phyloP scores from a whole-genome alignment of 2,797 vertebrate species.

The Ambastaia sidthimunki region DNA sequence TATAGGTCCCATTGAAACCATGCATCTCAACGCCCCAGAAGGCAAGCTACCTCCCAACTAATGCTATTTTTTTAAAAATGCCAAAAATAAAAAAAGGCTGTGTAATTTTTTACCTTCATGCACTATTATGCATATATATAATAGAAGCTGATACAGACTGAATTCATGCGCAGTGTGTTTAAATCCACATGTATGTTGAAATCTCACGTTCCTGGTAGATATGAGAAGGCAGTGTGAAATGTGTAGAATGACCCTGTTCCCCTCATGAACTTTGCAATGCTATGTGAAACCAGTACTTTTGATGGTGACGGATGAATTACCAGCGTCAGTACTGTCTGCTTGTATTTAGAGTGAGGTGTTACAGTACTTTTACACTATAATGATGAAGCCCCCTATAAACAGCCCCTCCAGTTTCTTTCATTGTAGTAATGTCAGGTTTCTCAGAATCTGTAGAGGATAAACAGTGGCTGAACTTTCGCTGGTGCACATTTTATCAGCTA shows the following conservation, averaged over 20 bases:
- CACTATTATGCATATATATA: constrained; percentile 3
- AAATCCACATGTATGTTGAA: constrained; percentile 43
- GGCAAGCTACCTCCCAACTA: constrained; percentile 72
- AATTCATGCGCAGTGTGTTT: neutral
- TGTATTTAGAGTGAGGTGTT: constrained; percentile 1
- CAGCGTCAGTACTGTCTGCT: constrained; percentile 71
- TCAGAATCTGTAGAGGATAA: constrained; percentile 24
- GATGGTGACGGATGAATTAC: constrained; percentile 70
- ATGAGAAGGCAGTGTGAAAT: constrained; percentile 77
- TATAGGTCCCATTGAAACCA: constrained; percentile 96
- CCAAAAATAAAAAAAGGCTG: neutral
- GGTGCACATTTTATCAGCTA: constrained; percentile 21
- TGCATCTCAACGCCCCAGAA: constrained; percentile 94
- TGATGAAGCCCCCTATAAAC: constrained; percentile 17
- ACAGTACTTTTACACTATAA: constrained; percentile 12
- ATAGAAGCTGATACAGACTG: constrained; percentile 47
- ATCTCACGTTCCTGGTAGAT: constrained; percentile 75
- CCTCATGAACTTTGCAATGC: constrained; percentile 26
- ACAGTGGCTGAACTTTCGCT: constrained; percentile 45
- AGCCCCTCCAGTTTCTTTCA: constrained; percentile 9
- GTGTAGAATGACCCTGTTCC: constrained; percentile 65
- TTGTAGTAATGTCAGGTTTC: constrained; percentile 19
- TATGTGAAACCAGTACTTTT: constrained; percentile 73
- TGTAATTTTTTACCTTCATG: constrained; percentile 6
- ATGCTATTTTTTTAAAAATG: neutral